A percentile compares a stretch with the other conserved stretches of the same genome.
Conservation (phyloP, 2,113 vertebrate species). For the Acrocephalus arundinaceus region DNA sequence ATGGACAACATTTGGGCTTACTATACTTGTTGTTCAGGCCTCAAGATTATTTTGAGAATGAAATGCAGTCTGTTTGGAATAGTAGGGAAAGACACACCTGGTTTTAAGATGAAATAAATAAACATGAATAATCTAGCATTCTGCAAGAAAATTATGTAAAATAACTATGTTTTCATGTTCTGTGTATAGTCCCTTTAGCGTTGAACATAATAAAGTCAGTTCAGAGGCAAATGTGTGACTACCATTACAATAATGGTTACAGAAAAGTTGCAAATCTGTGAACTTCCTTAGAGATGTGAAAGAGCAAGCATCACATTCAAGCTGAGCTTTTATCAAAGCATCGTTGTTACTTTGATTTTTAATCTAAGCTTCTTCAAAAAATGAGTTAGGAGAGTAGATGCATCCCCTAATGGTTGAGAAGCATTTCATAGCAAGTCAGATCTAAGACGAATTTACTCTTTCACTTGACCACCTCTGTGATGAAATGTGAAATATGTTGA, state of each 20-base stretch:
- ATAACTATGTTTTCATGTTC: neutral
- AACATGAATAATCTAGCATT: neutral
- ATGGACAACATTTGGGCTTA: neutral
- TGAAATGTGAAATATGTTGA: neutral
- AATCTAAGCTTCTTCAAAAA: neutral
- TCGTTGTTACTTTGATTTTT: neutral
- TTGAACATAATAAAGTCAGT: neutral
- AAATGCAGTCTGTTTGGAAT: neutral
- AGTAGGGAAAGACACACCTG: neutral
- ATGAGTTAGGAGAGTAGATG: neutral
- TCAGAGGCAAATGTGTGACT: neutral
- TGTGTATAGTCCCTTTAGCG: neutral
- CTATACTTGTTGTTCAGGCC: neutral
- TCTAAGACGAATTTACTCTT: neutral
- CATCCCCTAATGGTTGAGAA: neutral
- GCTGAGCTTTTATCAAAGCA: neutral
- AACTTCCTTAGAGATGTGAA: neutral
- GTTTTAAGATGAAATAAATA: neutral
- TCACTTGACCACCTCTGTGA: neutral
- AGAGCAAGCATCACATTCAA: neutral
- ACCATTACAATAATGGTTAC: rapidly evolving
- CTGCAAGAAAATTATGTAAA: neutral
- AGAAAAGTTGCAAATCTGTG: neutral
- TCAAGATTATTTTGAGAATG: neutral
- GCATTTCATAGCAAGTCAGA: neutral